Conservation (phyloP, 1,140 invertebrate genomes). For the silkworm (Bombyx mori) region ASM3026992v2 NC_085134.1:9996001-9996500, state of each 20-base stretch:
- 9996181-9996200: too few relatives aligned
- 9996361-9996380: slow-evolving; percentile 7
- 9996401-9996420: slow-evolving; percentile 18
- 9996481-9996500: slow-evolving; percentile 5
- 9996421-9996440: slow-evolving; percentile 14
- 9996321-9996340: slow-evolving; percentile 2
- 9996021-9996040: too few relatives aligned
- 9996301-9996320: slow-evolving; percentile 26
- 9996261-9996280: slow-evolving; percentile 16
- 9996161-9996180: too few relatives aligned
- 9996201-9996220: slow-evolving; percentile 29
- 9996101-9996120: too few relatives aligned
- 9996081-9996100: too few relatives aligned
- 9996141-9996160: too few relatives aligned
- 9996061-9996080: too few relatives aligned
- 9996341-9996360: slow-evolving; percentile 5
- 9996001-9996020: too few relatives aligned
- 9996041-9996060: too few relatives aligned
- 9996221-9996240: slow-evolving; percentile 6
- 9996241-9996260: not conserved
- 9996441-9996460: slow-evolving; percentile 21
- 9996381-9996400: slow-evolving; percentile 15
- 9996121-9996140: too few relatives aligned
- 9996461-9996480: too few relatives aligned
- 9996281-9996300: slow-evolving; percentile 14